Base-by-base conservation (phyloP, 2,797 vertebrate genomes). In the Helicolenus hilgendorfi region DNA sequence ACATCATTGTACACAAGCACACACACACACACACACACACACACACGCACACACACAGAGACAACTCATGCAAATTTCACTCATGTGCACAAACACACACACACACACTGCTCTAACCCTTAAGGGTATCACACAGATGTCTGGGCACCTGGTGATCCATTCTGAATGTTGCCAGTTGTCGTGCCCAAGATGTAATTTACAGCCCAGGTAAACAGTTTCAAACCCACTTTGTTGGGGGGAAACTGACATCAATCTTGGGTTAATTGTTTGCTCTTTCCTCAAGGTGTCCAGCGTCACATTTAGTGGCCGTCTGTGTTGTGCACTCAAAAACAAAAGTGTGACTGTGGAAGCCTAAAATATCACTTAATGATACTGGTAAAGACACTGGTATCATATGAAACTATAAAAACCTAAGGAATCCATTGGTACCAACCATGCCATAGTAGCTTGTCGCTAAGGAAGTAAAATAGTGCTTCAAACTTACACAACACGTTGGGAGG, bases 81-180 rank as follows among this genome's bases (percentile, higher is more conserved):
- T 24, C 68, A 27, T 20, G 33, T 41, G 35, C 26, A 81, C 49
- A 33, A 7, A 33, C 36, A 41, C 38, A 15, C 38, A 14, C 5
- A 65, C 2, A 27, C 29, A 68, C 77, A 20, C 22, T 1, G 0
- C 41, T 69, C 74, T 77, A 86, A 76, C 87, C 92, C 81, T 75
- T 78, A 62, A 91, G 92, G 91, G 81, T 93, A 86, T 90, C 79
- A 74, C 81, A 93, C 94, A 96, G 94, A 94, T 97, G 94, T 91
- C 89, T 88, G 73, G 79, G 86, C 94, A 96, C 94, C 95, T 96
- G 96, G 67, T 92, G 91, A 95, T 92, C 90, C 81, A 92, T 90
- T 92, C 79, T 81, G 89, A 94, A 87, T 75, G 83, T 79, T 93
- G 92, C 88, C 84, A 88, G 88, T 94, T 91, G 94, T 92, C 93